Percentiles rank a stretch among this genome's conserved stretches.
These are phyloP conservation scores for Dendroctonus valens DNA, from an alignment of 1,140 invertebrate species.

Conservation along the genomic window DNA sequence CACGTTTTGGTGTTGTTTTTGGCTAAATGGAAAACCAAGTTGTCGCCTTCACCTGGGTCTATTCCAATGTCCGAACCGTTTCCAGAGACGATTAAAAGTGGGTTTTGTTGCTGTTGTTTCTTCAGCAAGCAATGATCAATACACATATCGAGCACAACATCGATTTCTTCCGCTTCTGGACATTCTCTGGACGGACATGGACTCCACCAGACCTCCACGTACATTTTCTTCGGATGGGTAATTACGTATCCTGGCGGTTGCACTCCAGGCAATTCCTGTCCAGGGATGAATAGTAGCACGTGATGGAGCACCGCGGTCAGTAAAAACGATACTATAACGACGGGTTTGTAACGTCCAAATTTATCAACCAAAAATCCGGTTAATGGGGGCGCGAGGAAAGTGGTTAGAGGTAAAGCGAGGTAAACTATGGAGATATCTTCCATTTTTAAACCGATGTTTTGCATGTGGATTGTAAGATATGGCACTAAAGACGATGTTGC, in stretches of 20 bases:
- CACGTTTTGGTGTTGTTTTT: conserved; percentile 51
- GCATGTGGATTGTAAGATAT: conserved; percentile 85
- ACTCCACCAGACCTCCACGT: conserved; percentile 76
- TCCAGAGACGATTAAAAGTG: conserved; percentile 16
- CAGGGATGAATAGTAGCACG: conserved; percentile 68
- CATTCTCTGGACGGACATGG: conserved; percentile 72
- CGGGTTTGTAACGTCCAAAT: conserved; percentile 77
- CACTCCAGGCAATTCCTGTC: conserved; percentile 69
- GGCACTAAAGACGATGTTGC: conserved; percentile 77
- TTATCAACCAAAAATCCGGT: conserved; percentile 78
- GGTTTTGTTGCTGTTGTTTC: conserved; percentile 25
- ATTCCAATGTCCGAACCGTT: conserved; percentile 19
- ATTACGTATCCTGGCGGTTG: conserved; percentile 70
- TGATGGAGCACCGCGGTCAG: conserved; percentile 72
- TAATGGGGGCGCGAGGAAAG: conserved; percentile 74
- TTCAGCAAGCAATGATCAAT: conserved; percentile 65
- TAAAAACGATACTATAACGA: conserved; percentile 70
- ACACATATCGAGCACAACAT: conserved; percentile 67
- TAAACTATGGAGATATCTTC: conserved; percentile 84
- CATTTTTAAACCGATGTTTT: conserved; percentile 77
- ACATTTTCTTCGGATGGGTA: conserved; percentile 64
- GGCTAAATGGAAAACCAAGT: conserved; percentile 54
- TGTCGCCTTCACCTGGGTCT: conserved; percentile 53
- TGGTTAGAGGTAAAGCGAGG: conserved; percentile 76
- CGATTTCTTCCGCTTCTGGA: conserved; percentile 68